Base-by-base conservation (phyloP, 2,113 vertebrate genomes). In the Dunckerocampus dactyliophorus region DNA sequence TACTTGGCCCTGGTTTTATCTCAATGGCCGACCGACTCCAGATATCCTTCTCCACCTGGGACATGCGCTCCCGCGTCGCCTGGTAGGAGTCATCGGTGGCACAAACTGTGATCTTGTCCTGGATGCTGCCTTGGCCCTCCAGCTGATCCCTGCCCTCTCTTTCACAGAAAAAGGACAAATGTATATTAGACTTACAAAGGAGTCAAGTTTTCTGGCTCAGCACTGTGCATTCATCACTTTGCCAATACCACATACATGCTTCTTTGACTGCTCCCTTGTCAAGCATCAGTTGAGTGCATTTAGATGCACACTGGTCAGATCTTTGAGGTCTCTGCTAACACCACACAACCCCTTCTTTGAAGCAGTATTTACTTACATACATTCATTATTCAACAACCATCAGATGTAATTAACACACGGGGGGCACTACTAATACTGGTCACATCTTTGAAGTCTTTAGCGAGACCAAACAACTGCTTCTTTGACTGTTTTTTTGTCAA, bases 81-180 rank as follows among this genome's bases (percentile, higher is more conserved):
- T 91, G 92, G 82, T 85, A 91, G 46, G 89, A 89, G 79, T 93
- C 92, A 13, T 92, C 89, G 5, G 90, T 90, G 75, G 92, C 91
- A 70, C 93, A 94, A 66, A 94, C 87, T 0, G 92, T 93, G 78
- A 95, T 93, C 80, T 93, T 92, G 82, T 91, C 91, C 81, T 85
- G 92, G 85, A 95, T 92, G 50, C 88, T 91, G 49, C 94, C 94
- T 80, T 93, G 83, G 71, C 90, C 90, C 80, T 90, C 88, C 79
- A 95, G 89, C 54, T 85, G 75, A 59, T 91, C 89, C 79, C 74
- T 86, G 65, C 83, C 90, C 70, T 89, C 85, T 75, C 90, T 91
- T 69, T 59, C 31, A 19, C 34, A 10, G 10, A n/a, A 55, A 1
- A 34, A 53, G 5, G 17, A 5, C 31, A 55, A 37, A 50, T 54